Conservation (phyloP, 2,113 vertebrate genomes). For the Phyllopteryx taeniolatus region DNA sequence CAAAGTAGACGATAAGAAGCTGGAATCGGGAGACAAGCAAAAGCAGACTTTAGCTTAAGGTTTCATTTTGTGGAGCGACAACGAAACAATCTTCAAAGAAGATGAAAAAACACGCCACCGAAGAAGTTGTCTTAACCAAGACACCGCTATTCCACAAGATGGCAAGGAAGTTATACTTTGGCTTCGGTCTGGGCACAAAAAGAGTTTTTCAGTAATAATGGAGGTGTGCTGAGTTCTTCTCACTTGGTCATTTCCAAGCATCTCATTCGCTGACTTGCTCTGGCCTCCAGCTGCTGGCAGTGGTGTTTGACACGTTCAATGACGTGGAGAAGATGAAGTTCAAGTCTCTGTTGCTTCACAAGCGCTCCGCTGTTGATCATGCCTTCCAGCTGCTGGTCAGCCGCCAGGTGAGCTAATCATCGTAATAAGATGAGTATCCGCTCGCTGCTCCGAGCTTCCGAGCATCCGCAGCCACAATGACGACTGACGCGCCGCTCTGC, state of each 20-base stretch:
- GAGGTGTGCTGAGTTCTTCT: neutral
- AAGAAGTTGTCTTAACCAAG: too few relatives aligned
- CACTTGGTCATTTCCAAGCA: too few relatives aligned
- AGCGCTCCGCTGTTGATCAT: conserved; percentile 87
- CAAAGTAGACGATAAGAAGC: too few relatives aligned
- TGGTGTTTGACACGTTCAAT: conserved; percentile 97
- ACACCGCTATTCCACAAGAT: neutral
- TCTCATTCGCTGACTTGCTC: neutral
- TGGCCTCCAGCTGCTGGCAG: conserved; percentile 82
- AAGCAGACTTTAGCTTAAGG: too few relatives aligned
- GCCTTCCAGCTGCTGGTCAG: conserved; percentile 86
- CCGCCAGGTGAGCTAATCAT: conserved; percentile 76
- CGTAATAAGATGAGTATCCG: too few relatives aligned
- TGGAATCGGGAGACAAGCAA: too few relatives aligned
- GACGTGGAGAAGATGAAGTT: conserved; percentile 98
- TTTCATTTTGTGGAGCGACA: too few relatives aligned
- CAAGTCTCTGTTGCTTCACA: conserved; percentile 93
- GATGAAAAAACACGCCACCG: too few relatives aligned
- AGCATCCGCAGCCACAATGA: neutral
- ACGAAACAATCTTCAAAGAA: too few relatives aligned
- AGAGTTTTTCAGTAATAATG: too few relatives aligned
- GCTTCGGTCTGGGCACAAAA: too few relatives aligned
- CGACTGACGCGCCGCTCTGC: neutral
- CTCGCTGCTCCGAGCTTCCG: neutral
- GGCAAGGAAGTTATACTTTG: neutral